Conservation (phyloP, 2,888 invertebrate species). For the Teleiodes luculella region DNA sequence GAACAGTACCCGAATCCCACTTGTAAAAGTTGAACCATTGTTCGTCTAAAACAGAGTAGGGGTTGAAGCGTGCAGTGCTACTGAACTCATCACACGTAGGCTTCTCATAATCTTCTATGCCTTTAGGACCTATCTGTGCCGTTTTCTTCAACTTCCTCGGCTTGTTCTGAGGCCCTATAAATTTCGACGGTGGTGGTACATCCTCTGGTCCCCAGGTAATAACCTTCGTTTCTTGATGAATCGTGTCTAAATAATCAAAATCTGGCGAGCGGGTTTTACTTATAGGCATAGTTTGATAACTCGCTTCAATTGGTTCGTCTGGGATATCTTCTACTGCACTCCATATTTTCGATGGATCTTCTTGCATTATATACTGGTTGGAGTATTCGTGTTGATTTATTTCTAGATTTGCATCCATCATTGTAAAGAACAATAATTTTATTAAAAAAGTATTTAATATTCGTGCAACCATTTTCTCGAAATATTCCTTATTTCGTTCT, state of each 20-base stretch:
- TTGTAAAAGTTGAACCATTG: slow-evolving; percentile 11
- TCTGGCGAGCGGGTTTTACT: too few relatives aligned
- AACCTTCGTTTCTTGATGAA: not conserved
- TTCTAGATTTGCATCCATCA: not conserved
- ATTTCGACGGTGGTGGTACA: not conserved
- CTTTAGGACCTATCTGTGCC: slow-evolving; percentile 31
- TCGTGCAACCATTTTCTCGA: too few relatives aligned
- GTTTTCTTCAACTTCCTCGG: not conserved
- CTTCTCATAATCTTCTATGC: slow-evolving; percentile 27
- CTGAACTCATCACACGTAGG: slow-evolving; percentile 11
- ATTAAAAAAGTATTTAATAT: too few relatives aligned
- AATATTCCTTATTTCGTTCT: too few relatives aligned
- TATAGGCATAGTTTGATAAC: too few relatives aligned
- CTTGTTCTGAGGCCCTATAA: not conserved
- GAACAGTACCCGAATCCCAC: slow-evolving; percentile 8
- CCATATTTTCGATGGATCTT: not conserved
- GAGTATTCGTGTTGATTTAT: not conserved
- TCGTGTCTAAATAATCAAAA: too few relatives aligned
- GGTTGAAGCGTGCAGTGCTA: slow-evolving; percentile 12
- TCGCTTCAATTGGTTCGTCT: too few relatives aligned
- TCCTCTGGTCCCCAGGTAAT: too few relatives aligned
- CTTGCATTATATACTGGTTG: not conserved
- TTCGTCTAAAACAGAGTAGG: slow-evolving; percentile 2
- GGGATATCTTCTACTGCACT: not conserved
- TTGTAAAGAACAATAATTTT: not conserved